These are phyloP conservation scores for Eupeodes luniger DNA, from an alignment of 2,888 invertebrate species.

Conservation along the genomic window DNA sequence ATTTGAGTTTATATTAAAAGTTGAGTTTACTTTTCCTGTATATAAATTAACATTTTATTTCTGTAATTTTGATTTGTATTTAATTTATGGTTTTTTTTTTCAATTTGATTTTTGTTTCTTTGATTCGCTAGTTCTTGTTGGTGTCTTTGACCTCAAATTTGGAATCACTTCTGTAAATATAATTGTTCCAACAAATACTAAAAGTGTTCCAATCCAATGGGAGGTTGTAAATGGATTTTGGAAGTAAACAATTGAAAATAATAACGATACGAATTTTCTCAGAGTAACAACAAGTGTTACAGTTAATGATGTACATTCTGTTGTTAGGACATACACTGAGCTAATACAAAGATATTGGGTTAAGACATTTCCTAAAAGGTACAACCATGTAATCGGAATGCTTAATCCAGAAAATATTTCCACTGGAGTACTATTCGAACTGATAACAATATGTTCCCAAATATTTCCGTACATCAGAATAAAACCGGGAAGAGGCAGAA, in stretches of 20 bases:
- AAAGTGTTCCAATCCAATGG: conserved; percentile 95
- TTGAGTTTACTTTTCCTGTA: no score
- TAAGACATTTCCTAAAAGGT: conserved; percentile 91
- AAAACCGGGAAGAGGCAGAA: conserved; percentile 95
- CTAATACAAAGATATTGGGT: conserved; percentile 98
- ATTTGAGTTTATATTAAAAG: no score
- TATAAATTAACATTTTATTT: background rate
- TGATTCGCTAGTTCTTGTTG: background rate
- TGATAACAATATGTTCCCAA: conserved; percentile 89
- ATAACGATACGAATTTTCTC: conserved; percentile 96
- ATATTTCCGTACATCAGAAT: conserved; percentile 91
- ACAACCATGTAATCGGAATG: conserved; percentile 90
- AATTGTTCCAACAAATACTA: conserved; percentile 96
- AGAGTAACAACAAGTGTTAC: conserved; percentile 98
- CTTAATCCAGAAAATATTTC: conserved; percentile 86
- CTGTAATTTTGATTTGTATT: background rate
- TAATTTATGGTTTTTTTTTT: background rate
- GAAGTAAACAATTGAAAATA: conserved; percentile 97
- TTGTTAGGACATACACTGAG: conserved; percentile 96
- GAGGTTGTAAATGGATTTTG: conserved; percentile 95
- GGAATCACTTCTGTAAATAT: conserved; percentile 93
- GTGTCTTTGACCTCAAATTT: conserved; percentile 81
- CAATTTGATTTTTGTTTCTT: conserved; percentile 50
- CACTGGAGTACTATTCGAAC: conserved; percentile 87
- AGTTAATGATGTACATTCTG: conserved; percentile 96